Percentiles rank a stretch among this genome's conserved stretches.
phyloP scores from a whole-genome alignment of 2,113 vertebrate genomes.

The Cyphomyrus plagiostoma region DNA sequence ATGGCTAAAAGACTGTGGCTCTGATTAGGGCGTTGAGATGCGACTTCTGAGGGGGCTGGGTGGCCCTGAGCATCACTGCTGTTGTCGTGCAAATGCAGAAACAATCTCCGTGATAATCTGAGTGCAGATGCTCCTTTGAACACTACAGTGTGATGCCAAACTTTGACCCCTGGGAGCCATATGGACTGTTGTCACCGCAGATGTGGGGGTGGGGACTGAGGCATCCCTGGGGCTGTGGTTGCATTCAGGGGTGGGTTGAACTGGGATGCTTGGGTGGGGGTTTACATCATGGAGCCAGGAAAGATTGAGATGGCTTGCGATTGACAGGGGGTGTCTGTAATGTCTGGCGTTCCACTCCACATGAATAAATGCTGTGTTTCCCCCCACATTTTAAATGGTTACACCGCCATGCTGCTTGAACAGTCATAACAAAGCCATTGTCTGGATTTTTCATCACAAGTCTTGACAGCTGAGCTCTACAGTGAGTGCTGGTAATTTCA shows the following conservation, averaged over 20 bases:
- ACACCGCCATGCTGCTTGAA: not conserved
- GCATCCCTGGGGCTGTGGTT: not conserved
- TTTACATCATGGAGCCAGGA: not conserved
- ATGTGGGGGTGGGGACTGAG: not conserved
- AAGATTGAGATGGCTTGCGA: not conserved
- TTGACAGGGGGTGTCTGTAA: not conserved
- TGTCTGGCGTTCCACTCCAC: not conserved
- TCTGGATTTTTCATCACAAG: not conserved
- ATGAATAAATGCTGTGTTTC: not conserved
- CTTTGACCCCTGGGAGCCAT: conserved; percentile 6
- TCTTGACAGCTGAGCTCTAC: not conserved
- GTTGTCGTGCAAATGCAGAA: not conserved
- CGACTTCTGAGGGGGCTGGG: not conserved
- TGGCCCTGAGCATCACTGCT: not conserved
- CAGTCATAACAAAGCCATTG: not conserved
- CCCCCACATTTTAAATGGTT: not conserved
- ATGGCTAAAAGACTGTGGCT: not conserved
- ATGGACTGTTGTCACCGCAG: not conserved
- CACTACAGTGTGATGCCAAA: not conserved
- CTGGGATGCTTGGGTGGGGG: not conserved
- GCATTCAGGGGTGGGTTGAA: not conserved
- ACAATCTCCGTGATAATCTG: not conserved
- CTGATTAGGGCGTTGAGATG: too few species aligned
- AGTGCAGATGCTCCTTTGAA: not conserved
- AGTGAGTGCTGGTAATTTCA: not conserved